These are phyloP conservation scores for Drosophila paracracens DNA, from an alignment of 2,888 invertebrate species.

Conservation along the genomic window DNA sequence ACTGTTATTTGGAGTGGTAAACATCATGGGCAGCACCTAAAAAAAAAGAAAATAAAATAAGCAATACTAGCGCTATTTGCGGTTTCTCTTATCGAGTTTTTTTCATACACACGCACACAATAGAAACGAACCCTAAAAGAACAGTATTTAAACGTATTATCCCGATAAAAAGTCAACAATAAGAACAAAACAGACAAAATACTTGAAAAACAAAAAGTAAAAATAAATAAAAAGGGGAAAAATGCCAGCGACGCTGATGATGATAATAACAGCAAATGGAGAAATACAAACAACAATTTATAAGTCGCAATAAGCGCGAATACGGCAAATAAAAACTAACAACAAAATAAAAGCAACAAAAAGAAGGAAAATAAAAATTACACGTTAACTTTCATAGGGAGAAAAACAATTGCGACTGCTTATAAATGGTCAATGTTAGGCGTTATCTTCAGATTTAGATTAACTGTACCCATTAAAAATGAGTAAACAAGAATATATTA, in stretches of 20 bases:
- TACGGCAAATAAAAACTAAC: slow-evolving; percentile 46
- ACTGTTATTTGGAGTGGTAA: slow-evolving; percentile 16
- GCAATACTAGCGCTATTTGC: slow-evolving; percentile 33
- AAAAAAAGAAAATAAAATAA: background rate
- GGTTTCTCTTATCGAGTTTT: slow-evolving; percentile 43
- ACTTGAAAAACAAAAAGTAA: slow-evolving; percentile 15
- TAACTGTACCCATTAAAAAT: background rate
- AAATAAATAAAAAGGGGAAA: slow-evolving; percentile 34
- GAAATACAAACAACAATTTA: slow-evolving; percentile 59
- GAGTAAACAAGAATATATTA: background rate
- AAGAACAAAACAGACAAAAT: slow-evolving; percentile 8
- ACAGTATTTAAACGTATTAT: slow-evolving; percentile 45
- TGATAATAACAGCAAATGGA: slow-evolving; percentile 25
- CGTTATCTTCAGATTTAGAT: background rate
- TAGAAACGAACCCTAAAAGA: slow-evolving; percentile 14
- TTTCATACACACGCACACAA: background rate
- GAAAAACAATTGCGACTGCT: background rate
- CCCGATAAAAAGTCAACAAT: slow-evolving; percentile 41
- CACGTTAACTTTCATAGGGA: slow-evolving; percentile 5
- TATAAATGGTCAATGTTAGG: background rate
- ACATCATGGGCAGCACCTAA: slow-evolving; percentile 6
- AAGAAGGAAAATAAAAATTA: slow-evolving; percentile 10
- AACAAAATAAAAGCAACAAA: slow-evolving; percentile 41
- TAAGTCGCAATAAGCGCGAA: slow-evolving; percentile 78
- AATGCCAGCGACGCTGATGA: slow-evolving; percentile 47